phyloP scores from a whole-genome alignment of 2,797 vertebrate genomes.

The Potorous gilbertii region DNA sequence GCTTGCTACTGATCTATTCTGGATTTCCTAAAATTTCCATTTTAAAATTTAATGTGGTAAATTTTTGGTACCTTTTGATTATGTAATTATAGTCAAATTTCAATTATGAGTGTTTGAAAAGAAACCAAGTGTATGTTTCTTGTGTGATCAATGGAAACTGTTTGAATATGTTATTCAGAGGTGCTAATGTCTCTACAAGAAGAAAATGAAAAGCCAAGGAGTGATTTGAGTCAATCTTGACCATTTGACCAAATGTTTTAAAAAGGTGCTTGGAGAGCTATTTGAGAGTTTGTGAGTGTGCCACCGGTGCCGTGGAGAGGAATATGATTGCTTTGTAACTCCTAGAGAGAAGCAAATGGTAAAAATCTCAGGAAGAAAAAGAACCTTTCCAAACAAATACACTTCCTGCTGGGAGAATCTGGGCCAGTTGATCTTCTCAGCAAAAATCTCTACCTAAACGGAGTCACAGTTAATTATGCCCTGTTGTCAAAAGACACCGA shows the following conservation, averaged over 20 bases:
- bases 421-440: slow-evolving; percentile 68
- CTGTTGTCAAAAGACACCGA: slow-evolving; percentile 72
- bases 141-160: neutral
- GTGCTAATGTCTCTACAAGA: neutral
- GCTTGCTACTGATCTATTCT: neutral
- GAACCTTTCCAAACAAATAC: slow-evolving; percentile 68
- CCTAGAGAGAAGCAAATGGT: slow-evolving; percentile 61
- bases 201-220: neutral
- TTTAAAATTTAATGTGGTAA: neutral
- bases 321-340: slow-evolving; percentile 63
- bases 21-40: neutral
- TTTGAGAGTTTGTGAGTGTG: neutral
- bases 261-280: neutral
- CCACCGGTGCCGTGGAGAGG: slow-evolving; percentile 27
- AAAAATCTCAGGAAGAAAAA: slow-evolving; percentile 60
- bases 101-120: neutral
- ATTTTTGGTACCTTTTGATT: neutral
- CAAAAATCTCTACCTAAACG: slow-evolving; percentile 69
- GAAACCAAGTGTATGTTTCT: neutral
- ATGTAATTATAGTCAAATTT: neutral
- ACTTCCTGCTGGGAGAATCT: slow-evolving; percentile 60
- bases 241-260: neutral
- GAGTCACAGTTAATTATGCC: slow-evolving; percentile 73
- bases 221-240: neutral
- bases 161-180: neutral